Conservation (phyloP, 2,797 vertebrate genomes). For the Tapirus indicus region DNA sequence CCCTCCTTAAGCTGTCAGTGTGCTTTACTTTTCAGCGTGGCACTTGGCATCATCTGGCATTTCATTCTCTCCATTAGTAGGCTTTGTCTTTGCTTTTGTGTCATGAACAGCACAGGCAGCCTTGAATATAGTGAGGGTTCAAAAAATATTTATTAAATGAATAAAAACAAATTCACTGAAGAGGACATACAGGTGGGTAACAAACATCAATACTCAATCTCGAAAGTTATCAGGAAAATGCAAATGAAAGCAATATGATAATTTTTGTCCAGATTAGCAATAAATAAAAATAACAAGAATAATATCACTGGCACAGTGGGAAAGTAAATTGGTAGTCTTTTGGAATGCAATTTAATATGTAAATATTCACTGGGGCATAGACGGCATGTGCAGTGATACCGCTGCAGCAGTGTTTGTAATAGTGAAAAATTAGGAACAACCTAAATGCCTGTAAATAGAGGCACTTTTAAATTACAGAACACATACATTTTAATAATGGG, state of each 20-base stretch:
- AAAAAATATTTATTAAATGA: not conserved
- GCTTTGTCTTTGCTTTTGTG: not conserved
- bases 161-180: not conserved
- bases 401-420: not conserved
- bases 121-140: not conserved
- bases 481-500: not conserved
- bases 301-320: not conserved
- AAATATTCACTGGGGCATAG: not conserved
- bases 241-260: not conserved
- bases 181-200: not conserved
- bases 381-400: too few relatives aligned
- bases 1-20: not conserved
- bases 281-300: not conserved
- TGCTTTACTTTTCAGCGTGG: not conserved
- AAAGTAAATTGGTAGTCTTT: not conserved
- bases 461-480: not conserved
- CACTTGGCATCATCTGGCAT: not conserved
- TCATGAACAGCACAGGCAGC: not conserved
- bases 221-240: not conserved
- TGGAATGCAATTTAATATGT: not conserved
- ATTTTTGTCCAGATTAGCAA: constrained; percentile 12
- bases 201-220: not conserved
- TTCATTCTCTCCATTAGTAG: not conserved
- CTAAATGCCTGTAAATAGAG: not conserved
- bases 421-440: not conserved